phyloP scores from a whole-genome alignment of 2,888 invertebrate species.

The Cantharis rufa region DNA sequence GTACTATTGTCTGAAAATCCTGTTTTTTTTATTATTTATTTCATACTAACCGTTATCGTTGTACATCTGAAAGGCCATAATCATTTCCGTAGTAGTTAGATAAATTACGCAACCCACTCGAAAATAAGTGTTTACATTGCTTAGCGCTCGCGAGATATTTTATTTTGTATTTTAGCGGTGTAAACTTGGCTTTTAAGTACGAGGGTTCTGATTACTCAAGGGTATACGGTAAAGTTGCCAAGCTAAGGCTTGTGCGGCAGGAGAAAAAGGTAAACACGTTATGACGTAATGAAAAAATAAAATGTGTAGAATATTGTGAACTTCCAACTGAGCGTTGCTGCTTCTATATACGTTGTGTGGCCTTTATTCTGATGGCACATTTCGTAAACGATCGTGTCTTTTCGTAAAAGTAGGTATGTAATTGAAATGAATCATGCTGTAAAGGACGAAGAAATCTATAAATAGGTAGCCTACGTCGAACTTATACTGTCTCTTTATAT shows the following conservation, averaged over 20 bases:
- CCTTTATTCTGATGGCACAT: constrained; percentile 35
- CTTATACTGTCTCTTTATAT: constrained; percentile 12
- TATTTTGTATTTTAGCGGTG: background rate
- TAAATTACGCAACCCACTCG: background rate
- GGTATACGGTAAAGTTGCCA: background rate
- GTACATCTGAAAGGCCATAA: background rate
- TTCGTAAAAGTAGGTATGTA: constrained; percentile 39
- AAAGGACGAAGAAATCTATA: constrained; percentile 34
- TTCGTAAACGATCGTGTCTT: constrained; percentile 36
- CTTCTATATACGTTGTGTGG: constrained; percentile 20
- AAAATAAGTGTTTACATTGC: background rate
- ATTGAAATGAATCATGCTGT: constrained; percentile 38
- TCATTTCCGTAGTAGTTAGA: background rate
- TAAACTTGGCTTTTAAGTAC: background rate
- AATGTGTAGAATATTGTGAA: background rate
- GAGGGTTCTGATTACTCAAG: background rate
- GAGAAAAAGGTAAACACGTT: background rate
- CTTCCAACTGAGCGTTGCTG: background rate
- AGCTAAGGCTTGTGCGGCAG: background rate
- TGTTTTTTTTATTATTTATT: no score
- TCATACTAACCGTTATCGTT: background rate
- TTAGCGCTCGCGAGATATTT: background rate
- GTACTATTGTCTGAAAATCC: no score
- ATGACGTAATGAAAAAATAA: background rate
- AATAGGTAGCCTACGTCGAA: constrained; percentile 30